Evolutionary conservation across 64 coral and sea anemone genomes (phyloP).

Genomic region (Dendrophyllia cribrosa): DNA sequence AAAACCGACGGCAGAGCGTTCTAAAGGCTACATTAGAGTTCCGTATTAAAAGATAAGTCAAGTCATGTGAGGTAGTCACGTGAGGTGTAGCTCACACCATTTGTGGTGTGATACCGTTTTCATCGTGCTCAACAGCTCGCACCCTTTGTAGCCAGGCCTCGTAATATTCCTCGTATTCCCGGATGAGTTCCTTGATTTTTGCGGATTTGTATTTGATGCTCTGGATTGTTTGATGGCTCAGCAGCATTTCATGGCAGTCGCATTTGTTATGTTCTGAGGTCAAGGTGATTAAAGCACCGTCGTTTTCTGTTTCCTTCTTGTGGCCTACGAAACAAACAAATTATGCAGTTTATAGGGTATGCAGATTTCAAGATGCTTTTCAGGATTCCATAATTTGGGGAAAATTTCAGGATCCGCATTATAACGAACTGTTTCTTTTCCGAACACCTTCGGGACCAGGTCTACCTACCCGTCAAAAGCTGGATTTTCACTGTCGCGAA

Average conservation of each 20-base stretch:
- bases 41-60: no score
- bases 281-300: conserved; percentile 47
- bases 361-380: no score
- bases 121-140: conserved; percentile 67
- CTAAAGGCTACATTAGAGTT: no score
- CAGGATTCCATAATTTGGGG: no score
- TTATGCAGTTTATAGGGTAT: no score
- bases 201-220: conserved; percentile 85
- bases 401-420: no score
- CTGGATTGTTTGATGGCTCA: conserved; percentile 85
- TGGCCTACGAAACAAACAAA: conserved; percentile 9
- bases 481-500: no score
- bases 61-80: neutral
- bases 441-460: no score
- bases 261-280: conserved; percentile 69
- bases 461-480: no score
- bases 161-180: conserved; percentile 90
- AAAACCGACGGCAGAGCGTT: no score
- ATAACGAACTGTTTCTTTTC: no score
- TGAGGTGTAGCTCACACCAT: conserved; percentile 64
- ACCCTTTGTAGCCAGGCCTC: conserved; percentile 84
- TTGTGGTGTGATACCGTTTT: conserved; percentile 82
- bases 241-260: conserved; percentile 91
- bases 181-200: conserved; percentile 85
- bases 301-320: conserved; percentile 21